Percentiles rank a stretch among this genome's conserved stretches.
Evolutionary conservation across 2,113 vertebrate genomes (phyloP).

Genomic region (Aspiorhynchus laticeps): DNA sequence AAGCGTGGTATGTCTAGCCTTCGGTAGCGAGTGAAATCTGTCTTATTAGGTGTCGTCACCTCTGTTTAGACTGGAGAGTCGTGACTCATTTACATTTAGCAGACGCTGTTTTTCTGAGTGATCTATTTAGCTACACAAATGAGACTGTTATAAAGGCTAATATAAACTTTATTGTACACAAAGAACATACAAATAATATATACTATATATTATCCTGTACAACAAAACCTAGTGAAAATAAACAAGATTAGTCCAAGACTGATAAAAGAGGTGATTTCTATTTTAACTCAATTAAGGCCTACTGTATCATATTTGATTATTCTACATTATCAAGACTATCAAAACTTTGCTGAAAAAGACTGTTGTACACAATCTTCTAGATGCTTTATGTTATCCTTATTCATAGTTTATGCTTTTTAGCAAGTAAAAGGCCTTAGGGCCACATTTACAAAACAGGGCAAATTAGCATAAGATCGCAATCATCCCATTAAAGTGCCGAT

Average conservation of each 20-base stretch:
- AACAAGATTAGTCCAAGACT: neutral
- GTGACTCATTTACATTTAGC: constrained; percentile 3
- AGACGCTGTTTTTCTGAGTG: neutral
- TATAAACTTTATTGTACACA: neutral
- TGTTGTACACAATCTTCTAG: neutral
- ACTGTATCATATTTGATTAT: neutral
- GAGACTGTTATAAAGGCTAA: neutral
- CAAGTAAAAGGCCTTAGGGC: neutral
- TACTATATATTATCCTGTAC: neutral
- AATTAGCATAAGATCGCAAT: no score
- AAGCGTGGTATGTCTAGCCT: constrained; percentile 62
- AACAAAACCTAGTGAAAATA: neutral
- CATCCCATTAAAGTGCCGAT: no score
- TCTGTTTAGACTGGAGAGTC: neutral
- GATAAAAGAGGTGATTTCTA: neutral
- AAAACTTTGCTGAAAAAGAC: neutral
- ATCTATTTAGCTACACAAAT: neutral
- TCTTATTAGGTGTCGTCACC: neutral
- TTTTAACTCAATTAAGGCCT: neutral
- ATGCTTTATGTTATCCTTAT: neutral
- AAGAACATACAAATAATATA: neutral
- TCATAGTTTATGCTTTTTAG: neutral
- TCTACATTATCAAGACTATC: no score
- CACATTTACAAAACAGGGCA: no score
- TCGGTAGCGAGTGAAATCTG: neutral